Conservation (phyloP, 2,888 invertebrate species). For the Chymomyza procnemis region DNA sequence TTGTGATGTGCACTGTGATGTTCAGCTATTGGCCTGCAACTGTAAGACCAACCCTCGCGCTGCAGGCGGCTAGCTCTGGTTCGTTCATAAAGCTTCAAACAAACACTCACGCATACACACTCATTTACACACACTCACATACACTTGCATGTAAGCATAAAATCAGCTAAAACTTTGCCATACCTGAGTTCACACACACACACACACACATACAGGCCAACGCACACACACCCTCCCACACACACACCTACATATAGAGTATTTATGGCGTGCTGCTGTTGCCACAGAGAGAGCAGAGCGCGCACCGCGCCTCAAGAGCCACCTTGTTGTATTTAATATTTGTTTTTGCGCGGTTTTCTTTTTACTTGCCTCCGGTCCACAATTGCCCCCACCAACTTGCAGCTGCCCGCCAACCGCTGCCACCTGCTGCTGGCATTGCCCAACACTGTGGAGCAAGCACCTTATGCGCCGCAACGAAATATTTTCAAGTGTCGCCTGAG, state of each 20-base stretch:
- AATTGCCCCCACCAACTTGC: background rate
- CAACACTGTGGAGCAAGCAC: background rate
- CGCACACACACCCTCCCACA: slow-evolving; percentile 13
- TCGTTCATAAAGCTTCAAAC: slow-evolving; percentile 30
- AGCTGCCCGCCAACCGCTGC: slow-evolving; percentile 1
- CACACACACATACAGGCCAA: too few relatives aligned
- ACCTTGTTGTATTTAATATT: slow-evolving; percentile 74
- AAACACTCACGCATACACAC: slow-evolving; percentile 4
- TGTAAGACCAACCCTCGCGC: too few relatives aligned
- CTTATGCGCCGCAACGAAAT: slow-evolving; percentile 31
- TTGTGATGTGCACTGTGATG: too few relatives aligned
- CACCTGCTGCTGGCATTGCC: slow-evolving; percentile 10
- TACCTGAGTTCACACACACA: slow-evolving; percentile 23
- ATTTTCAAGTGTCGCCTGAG: slow-evolving; percentile 36
- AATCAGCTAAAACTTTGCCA: slow-evolving; percentile 66
- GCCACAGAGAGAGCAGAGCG: slow-evolving; percentile 6
- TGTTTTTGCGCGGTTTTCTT: slow-evolving; percentile 46
- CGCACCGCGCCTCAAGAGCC: slow-evolving; percentile 43
- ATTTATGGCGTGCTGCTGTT: slow-evolving; percentile 37
- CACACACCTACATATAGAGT: slow-evolving; percentile 8
- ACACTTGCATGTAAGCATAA: slow-evolving; percentile 57
- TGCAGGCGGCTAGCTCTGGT: background rate
- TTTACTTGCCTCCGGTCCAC: background rate
- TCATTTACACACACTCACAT: slow-evolving; percentile 3
- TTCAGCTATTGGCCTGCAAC: too few relatives aligned